Percentiles rank a stretch among this genome's conserved stretches.
These are phyloP conservation scores for Magallana angulata DNA, from an alignment of 1,140 invertebrate species.

Conservation along the genomic window DNA sequence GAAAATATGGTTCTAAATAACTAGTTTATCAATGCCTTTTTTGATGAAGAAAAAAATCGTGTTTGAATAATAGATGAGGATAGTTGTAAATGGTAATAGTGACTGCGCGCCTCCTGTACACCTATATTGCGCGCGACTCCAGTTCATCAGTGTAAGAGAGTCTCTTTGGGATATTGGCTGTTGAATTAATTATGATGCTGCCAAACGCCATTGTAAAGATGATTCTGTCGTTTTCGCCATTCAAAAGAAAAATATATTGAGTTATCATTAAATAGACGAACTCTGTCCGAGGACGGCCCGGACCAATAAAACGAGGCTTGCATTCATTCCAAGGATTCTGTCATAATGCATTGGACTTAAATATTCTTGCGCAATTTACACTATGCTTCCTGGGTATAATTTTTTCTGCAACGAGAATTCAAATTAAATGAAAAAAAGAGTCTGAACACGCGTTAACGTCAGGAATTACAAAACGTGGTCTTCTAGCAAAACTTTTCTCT, in stretches of 20 bases:
- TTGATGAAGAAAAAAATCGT: background rate
- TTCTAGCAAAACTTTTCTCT: background rate
- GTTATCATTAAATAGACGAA: slow-evolving; percentile 28
- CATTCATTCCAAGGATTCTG: background rate
- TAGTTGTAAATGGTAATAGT: slow-evolving; percentile 15
- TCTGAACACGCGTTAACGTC: slow-evolving; percentile 6
- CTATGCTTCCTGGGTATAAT: slow-evolving; percentile 2
- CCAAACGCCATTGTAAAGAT: slow-evolving; percentile 37
- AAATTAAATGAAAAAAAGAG: slow-evolving; percentile 27
- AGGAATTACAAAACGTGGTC: slow-evolving; percentile 18
- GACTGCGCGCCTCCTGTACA: background rate
- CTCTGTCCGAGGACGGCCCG: background rate
- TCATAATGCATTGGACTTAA: slow-evolving; percentile 13
- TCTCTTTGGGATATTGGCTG: slow-evolving; percentile 34
- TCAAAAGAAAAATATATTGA: slow-evolving; percentile 38
- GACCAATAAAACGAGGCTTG: background rate
- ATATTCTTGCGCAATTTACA: slow-evolving; percentile 18
- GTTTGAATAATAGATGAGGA: background rate
- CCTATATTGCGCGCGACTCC: slow-evolving; percentile 27
- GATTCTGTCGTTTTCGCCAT: slow-evolving; percentile 25
- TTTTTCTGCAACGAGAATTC: slow-evolving; percentile 1
- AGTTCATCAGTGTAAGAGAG: background rate
- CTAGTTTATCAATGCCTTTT: too few relatives aligned
- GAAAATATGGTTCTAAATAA: too few relatives aligned
- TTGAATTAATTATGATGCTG: slow-evolving; percentile 38